Percentiles rank a stretch among this genome's conserved stretches.
Evolutionary conservation across 2,113 vertebrate species (phyloP).

Genomic region (Gobius niger): DNA sequence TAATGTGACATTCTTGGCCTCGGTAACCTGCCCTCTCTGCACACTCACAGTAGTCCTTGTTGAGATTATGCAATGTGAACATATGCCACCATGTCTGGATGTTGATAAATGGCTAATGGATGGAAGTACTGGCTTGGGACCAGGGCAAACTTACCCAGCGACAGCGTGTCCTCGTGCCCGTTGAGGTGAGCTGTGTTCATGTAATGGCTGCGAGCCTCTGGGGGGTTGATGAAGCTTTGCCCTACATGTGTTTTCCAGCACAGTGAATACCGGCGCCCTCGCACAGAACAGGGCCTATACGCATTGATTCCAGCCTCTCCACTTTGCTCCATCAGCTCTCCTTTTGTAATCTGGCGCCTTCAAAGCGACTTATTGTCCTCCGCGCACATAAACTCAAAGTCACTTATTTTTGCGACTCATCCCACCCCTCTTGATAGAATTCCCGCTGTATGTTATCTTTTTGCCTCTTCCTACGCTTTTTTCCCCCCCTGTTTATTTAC

Average conservation of each 20-base stretch:
- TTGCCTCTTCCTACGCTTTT: constrained; percentile 49
- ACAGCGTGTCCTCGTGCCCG: constrained; percentile 53
- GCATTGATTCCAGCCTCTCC: constrained; percentile 40
- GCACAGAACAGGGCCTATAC: constrained; percentile 42
- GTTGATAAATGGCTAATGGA: constrained; percentile 42
- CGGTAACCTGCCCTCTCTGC: background rate
- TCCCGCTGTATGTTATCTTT: constrained; percentile 65
- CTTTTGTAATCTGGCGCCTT: constrained; percentile 60
- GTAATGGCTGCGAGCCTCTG: constrained; percentile 60
- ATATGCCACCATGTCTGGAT: constrained; percentile 10
- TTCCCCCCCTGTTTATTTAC: constrained; percentile 67
- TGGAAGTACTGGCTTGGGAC: constrained; percentile 42
- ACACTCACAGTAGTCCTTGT: constrained; percentile 17
- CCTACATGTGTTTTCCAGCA: constrained; percentile 64
- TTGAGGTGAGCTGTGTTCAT: constrained; percentile 64
- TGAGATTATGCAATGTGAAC: constrained; percentile 18
- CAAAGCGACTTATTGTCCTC: constrained; percentile 75
- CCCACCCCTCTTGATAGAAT: constrained; percentile 69
- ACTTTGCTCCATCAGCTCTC: constrained; percentile 62
- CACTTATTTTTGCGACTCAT: constrained; percentile 74
- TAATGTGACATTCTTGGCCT: background rate
- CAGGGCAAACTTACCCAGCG: constrained; percentile 47
- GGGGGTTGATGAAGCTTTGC: constrained; percentile 64
- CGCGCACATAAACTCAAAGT: constrained; percentile 68
- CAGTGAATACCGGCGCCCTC: constrained; percentile 53